Evolutionary conservation across 1,140 invertebrate species (phyloP).

Genomic region (Calephelis nemesis): DNA sequence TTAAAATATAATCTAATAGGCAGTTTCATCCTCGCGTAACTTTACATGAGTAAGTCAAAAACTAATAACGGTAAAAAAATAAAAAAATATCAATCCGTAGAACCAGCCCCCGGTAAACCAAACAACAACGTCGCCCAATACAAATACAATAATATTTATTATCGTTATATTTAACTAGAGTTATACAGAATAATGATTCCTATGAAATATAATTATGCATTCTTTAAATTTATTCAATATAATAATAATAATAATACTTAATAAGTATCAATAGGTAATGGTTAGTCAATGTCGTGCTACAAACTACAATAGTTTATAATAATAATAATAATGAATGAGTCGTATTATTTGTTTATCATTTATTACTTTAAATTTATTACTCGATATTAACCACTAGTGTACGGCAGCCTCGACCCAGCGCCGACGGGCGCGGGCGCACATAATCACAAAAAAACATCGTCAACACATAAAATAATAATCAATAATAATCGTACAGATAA

Average conservation of each 20-base stretch:
- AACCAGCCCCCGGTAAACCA: constrained; percentile 63
- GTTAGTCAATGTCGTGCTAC: constrained; percentile 77
- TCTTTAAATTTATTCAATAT: constrained; percentile 78
- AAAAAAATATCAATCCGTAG: constrained; percentile 78
- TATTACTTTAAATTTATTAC: constrained; percentile 74
- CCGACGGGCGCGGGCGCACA: constrained; percentile 53
- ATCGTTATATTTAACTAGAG: constrained; percentile 81
- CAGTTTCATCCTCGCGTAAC: constrained; percentile 71
- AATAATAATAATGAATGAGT: constrained; percentile 74
- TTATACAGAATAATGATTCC: constrained; percentile 81
- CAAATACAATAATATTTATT: constrained; percentile 78
- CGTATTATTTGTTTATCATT: constrained; percentile 74
- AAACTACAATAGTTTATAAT: constrained; percentile 75
- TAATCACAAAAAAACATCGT: constrained; percentile 77
- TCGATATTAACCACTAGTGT: constrained; percentile 70
- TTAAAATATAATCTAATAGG: constrained; percentile 80
- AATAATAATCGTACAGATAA: constrained; percentile 79
- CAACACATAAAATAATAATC: constrained; percentile 79
- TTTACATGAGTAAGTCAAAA: constrained; percentile 76
- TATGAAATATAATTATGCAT: constrained; percentile 81
- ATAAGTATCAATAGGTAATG: constrained; percentile 78
- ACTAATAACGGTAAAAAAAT: constrained; percentile 79
- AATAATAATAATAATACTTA: constrained; percentile 77
- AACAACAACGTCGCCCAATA: constrained; percentile 69
- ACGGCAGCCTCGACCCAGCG: constrained; percentile 40